Evolutionary conservation across 1,140 invertebrate genomes (phyloP).

Genomic region (Cydia fagiglandana): DNA sequence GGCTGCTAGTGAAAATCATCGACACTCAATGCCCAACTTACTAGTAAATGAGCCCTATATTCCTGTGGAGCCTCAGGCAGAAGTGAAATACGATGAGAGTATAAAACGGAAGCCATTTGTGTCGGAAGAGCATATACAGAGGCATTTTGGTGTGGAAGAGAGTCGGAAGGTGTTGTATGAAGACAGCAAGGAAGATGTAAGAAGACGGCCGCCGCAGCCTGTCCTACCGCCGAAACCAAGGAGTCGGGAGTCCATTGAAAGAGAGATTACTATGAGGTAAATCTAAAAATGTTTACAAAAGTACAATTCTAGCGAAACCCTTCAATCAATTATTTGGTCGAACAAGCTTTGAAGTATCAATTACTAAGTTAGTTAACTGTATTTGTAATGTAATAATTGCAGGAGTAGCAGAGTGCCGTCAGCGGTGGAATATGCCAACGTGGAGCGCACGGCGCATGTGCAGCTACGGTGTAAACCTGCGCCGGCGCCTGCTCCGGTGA

Average conservation of each 20-base stretch:
- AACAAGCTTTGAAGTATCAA: not conserved
- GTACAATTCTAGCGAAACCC: no score
- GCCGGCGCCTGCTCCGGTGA: constrained; percentile 49
- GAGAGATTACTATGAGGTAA: constrained; percentile 74
- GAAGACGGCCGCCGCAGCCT: constrained; percentile 41
- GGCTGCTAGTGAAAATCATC: constrained; percentile 75
- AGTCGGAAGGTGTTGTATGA: constrained; percentile 69
- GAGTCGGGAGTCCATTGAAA: constrained; percentile 66
- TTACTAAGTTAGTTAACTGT: not conserved
- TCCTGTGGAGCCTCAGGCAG: constrained; percentile 47
- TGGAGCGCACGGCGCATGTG: constrained; percentile 74
- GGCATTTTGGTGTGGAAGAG: constrained; percentile 71
- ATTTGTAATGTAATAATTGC: constrained; percentile 41
- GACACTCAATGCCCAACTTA: constrained; percentile 86
- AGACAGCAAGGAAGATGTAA: constrained; percentile 42
- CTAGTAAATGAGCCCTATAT: constrained; percentile 74
- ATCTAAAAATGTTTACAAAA: not conserved
- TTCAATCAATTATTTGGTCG: no score
- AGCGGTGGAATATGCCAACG: constrained; percentile 78
- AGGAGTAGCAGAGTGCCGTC: constrained; percentile 83
- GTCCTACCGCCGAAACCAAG: constrained; percentile 65
- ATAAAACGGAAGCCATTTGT: constrained; percentile 70
- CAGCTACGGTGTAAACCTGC: constrained; percentile 76
- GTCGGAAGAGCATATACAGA: constrained; percentile 71
- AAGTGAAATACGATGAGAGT: constrained; percentile 55